phyloP scores from a whole-genome alignment of 2,113 vertebrate species.

The Melanocharis versteri region DNA sequence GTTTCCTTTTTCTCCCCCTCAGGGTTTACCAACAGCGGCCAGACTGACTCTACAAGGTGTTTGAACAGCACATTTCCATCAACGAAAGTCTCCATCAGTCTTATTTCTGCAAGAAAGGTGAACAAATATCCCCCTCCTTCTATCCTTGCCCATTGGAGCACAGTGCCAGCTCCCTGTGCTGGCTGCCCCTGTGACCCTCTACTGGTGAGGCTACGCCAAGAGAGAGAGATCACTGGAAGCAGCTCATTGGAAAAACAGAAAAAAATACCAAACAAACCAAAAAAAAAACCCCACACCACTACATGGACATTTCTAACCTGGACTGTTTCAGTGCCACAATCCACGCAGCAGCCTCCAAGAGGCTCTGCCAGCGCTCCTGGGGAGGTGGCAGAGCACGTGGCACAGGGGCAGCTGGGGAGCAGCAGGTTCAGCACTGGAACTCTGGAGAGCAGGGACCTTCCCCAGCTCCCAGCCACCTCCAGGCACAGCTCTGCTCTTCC shows the following conservation, averaged over 20 bases:
- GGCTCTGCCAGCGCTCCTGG: not conserved
- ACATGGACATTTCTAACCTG: accelerated
- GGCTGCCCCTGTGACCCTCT: not conserved
- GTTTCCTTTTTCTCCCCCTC: not conserved
- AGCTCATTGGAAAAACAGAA: accelerated
- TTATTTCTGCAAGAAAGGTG: not conserved
- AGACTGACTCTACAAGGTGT: not conserved
- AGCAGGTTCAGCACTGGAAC: accelerated
- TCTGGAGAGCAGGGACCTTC: not conserved
- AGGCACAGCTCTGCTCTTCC: not conserved
- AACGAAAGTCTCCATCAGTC: not conserved
- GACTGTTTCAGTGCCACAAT: not conserved
- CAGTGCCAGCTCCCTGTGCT: not conserved
- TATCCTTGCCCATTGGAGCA: not conserved
- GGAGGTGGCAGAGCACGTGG: accelerated
- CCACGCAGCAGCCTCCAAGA: not conserved
- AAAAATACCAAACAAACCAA: not conserved
- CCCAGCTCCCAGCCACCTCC: not conserved
- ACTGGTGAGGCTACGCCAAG: no score
- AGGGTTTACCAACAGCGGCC: not conserved
- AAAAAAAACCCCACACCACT: accelerated
- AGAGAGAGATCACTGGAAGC: not conserved
- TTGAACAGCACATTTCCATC: not conserved
- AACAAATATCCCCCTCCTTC: not conserved
- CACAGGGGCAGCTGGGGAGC: not conserved